A percentile compares a stretch with the other conserved stretches of the same genome.
Conservation (phyloP, 2,888 invertebrate species). For the Tetanocera ferruginea region DNA sequence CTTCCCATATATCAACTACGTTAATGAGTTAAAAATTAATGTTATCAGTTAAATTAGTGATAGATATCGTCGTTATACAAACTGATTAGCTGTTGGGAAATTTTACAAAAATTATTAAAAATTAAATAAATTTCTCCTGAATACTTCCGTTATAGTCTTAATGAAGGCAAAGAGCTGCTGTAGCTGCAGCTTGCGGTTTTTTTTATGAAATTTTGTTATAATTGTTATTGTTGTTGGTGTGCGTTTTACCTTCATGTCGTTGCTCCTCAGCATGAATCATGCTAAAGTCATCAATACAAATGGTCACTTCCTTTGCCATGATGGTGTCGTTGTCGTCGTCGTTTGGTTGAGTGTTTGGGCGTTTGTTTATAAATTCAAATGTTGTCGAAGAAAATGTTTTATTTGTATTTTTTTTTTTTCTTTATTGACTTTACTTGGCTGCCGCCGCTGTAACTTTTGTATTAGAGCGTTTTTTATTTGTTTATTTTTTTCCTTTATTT, state of each 20-base stretch:
- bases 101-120: no score
- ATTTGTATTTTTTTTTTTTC: background rate
- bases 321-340: background rate
- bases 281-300: conserved; percentile 13
- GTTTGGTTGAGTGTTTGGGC: background rate
- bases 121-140: no score
- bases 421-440: conserved; percentile 6
- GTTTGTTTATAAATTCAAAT: conserved; percentile 16
- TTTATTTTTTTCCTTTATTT: background rate
- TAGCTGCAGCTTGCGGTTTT: background rate
- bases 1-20: no score
- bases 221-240: background rate
- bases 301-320: conserved; percentile 1
- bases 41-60: no score
- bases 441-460: conserved; percentile 36
- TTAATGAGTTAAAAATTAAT: no score
- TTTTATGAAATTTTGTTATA: background rate
- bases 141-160: no score
- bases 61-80: no score
- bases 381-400: background rate
- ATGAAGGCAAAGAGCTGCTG: no score
- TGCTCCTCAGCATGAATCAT: conserved; percentile 3
- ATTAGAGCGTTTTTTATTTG: conserved; percentile 12
- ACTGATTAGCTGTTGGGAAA: no score
- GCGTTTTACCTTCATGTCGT: background rate